Base-by-base conservation (phyloP, 2,797 vertebrate genomes). In the Denticeps clupeoides region DNA sequence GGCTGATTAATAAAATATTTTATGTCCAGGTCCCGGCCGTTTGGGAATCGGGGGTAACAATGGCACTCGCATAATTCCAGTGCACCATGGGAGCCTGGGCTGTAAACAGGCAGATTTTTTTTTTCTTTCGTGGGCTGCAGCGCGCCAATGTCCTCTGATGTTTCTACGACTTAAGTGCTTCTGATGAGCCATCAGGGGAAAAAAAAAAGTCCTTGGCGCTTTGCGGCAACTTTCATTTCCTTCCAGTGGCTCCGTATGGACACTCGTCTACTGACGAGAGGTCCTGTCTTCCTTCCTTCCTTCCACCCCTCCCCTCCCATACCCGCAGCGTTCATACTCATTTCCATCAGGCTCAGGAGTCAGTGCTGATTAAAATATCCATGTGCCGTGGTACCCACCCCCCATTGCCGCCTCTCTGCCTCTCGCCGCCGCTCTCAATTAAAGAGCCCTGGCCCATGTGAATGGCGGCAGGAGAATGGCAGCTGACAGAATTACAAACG, bases 321-420 rank as follows among this genome's bases (percentile, higher is more conserved):
- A n/a, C n/a, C n/a, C n/a, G n/a, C n/a, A n/a, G 35, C 33, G 31
- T 60, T 45, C 41, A 38, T 53, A 61, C 53, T 48, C 47, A 64
- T 61, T 65, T 67, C 44, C 57, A 56, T 61, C 70, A 28, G 25
- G 62, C 66, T 72, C 70, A 78, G 66, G 68, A 82, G 75, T 74
- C 74, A 73, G 40, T 60, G 67, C 73, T 83, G 82, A 85, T 83
- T 82, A 82, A 83, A 84, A 82, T 77, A 79, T 75, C 72, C 69
- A 80, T 74, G 65, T 71, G 66, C 9, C 19, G 16, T 19, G 21
- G n/a, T 5, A 16, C 35, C 16, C 19, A 4, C 35, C 9, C 10
- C 2, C 7, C 2, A 8, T 9, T n/a, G n/a, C n/a, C n/a, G n/a
- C n/a, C 32, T 33, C 13, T 4, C 32, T 33, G 12, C 16, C 8